Conservation (phyloP, 2,888 invertebrate genomes). For the Onchidella celtica region DNA sequence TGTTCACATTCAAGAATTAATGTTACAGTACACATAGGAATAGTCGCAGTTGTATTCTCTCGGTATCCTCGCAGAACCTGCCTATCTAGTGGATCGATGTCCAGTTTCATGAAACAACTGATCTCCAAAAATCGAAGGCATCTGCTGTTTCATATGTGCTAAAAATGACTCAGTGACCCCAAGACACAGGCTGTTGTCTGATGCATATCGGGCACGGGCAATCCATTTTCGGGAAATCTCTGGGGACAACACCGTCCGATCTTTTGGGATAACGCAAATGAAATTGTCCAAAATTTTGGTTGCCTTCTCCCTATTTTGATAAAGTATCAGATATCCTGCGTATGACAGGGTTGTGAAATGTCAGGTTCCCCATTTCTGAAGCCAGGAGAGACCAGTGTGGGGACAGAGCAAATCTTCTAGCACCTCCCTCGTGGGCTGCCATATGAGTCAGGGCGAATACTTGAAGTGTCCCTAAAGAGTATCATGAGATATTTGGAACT, state of each 20-base stretch:
- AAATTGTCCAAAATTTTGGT: constrained; percentile 30
- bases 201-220: constrained; percentile 15
- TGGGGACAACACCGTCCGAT: constrained; percentile 3
- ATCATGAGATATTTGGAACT: not conserved
- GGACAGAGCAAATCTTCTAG: constrained; percentile 30
- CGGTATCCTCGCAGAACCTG: no score
- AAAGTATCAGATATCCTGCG: constrained; percentile 25
- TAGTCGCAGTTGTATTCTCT: no score
- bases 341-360: constrained; percentile 34
- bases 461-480: not conserved
- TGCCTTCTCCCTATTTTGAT: constrained; percentile 15
- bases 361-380: not conserved
- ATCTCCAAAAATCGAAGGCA: no score
- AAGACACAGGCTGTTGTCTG: constrained; percentile 7
- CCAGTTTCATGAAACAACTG: no score
- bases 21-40: no score
- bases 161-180: not conserved
- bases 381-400: not conserved
- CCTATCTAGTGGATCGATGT: no score
- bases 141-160: constrained; percentile 2
- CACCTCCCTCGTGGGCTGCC: not conserved
- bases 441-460: constrained; percentile 13
- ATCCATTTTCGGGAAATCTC: constrained; percentile 25
- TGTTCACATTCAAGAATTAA: no score
- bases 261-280: not conserved